Percentiles rank a stretch among this genome's conserved stretches.
Evolutionary conservation across 2,797 vertebrate species (phyloP).

Genomic region (Nyctalus aviator): DNA sequence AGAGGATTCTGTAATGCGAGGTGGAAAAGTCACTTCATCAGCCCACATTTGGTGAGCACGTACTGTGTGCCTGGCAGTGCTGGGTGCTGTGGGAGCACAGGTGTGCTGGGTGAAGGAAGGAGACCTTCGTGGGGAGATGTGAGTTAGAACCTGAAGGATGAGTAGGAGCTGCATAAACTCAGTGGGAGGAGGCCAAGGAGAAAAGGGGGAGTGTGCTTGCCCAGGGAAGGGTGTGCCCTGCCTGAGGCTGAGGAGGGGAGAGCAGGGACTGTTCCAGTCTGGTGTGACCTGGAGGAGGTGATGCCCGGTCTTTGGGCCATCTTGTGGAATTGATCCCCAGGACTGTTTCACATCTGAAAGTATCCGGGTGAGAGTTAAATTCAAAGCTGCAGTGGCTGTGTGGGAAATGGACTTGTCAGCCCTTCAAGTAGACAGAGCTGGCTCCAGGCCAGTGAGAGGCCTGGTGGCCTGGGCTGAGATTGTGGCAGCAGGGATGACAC

Average conservation of each 20-base stretch:
- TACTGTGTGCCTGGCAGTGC: not conserved
- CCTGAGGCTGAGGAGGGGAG: not conserved
- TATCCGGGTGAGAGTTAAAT: not conserved
- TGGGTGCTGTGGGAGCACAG: not conserved
- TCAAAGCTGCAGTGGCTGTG: not conserved
- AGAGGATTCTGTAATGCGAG: not conserved
- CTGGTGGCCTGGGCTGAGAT: not conserved
- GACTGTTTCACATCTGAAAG: not conserved
- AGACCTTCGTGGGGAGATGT: not conserved
- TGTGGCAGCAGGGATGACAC: not conserved
- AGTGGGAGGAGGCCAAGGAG: not conserved
- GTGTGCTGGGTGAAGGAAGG: not conserved
- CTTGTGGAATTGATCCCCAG: not conserved
- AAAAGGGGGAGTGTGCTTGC: not conserved
- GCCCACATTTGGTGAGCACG: not conserved
- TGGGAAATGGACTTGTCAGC: not conserved
- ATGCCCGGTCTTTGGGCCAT: not conserved
- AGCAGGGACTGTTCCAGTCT: not conserved
- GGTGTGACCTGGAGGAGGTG: not conserved
- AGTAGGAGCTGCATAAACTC: not conserved
- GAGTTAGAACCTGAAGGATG: not conserved
- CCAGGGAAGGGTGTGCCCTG: too few species aligned
- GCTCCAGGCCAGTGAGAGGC: not conserved
- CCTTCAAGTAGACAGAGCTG: not conserved
- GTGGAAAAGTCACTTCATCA: not conserved